Percentiles rank a stretch among this genome's conserved stretches.
Conservation (phyloP, 2,888 invertebrate genomes). For the Sussaba pulchella region DNA sequence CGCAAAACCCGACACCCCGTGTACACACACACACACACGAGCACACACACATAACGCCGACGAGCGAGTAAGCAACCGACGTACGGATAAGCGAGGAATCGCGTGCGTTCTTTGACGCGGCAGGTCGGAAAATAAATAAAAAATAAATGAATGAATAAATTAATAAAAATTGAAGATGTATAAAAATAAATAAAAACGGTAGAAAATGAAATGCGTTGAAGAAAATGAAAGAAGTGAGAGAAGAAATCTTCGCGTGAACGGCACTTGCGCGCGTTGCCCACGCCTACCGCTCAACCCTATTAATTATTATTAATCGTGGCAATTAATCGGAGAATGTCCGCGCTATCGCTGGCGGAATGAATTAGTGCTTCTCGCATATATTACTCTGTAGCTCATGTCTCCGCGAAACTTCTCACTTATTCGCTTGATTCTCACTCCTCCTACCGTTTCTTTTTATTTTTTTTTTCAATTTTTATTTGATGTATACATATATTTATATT, state of each 20-base stretch:
- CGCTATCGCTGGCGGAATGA: slow-evolving; percentile 71
- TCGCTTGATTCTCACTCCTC: slow-evolving; percentile 30
- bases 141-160: background rate
- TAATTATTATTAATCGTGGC: slow-evolving; percentile 80
- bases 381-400: slow-evolving; percentile 51
- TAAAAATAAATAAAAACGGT: background rate
- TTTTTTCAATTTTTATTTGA: too few relatives aligned
- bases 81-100: slow-evolving; percentile 11
- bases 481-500: slow-evolving; percentile 16
- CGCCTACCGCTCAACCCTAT: slow-evolving; percentile 73
- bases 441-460: background rate
- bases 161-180: background rate
- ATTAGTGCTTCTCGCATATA: slow-evolving; percentile 66
- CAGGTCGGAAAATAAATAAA: slow-evolving; percentile 29
- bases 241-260: slow-evolving; percentile 65
- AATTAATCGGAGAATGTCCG: slow-evolving; percentile 77
- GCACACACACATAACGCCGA: slow-evolving; percentile 31
- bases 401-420: slow-evolving; percentile 65
- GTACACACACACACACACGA: slow-evolving; percentile 36
- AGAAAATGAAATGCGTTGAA: background rate
- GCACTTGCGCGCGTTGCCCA: slow-evolving; percentile 67
- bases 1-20: slow-evolving; percentile 62
- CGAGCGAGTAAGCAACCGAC: slow-evolving; percentile 25
- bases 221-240: background rate
- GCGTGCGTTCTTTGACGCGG: slow-evolving; percentile 32